A percentile compares a stretch with the other conserved stretches of the same genome.
These are phyloP conservation scores for Pseudolaguvia tuberculata DNA, from an alignment of 2,113 vertebrate species.

Conservation along the genomic window DNA sequence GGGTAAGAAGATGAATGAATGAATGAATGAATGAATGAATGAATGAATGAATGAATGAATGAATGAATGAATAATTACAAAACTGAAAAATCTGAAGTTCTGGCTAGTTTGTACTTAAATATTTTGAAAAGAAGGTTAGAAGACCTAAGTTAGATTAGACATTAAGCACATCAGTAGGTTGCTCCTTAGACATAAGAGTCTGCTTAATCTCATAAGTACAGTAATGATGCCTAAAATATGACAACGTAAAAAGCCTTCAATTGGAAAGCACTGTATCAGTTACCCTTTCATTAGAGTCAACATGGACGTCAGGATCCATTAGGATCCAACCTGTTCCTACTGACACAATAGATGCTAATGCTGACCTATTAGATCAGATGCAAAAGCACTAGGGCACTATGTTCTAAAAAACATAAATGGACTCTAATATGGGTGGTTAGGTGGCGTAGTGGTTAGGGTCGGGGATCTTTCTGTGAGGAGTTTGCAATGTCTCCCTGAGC, in stretches of 20 bases:
- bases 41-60: too few species aligned
- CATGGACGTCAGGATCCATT: conserved; percentile 10
- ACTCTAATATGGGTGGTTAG: too few species aligned
- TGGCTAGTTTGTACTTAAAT: too few species aligned
- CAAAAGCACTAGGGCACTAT: background rate
- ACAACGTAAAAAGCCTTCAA: background rate
- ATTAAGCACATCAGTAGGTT: background rate
- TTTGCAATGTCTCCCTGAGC: too few species aligned
- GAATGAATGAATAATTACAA: too few species aligned
- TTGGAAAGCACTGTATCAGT: conserved; percentile 5
- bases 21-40: too few species aligned
- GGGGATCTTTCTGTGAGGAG: background rate
- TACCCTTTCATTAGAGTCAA: conserved; percentile 1
- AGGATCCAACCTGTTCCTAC: conserved; percentile 16
- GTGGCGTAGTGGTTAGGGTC: conserved; percentile 10
- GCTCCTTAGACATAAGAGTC: background rate
- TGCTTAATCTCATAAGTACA: background rate
- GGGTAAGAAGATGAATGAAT: too few species aligned
- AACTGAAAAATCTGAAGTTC: too few species aligned
- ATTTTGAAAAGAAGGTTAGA: background rate
- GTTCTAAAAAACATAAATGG: conserved; percentile 18
- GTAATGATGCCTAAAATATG: background rate
- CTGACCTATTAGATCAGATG: conserved; percentile 13
- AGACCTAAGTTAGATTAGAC: too few species aligned
- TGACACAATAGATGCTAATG: conserved; percentile 23